Conservation (phyloP, 2,113 vertebrate genomes). For the Pelusios castaneus region DNA sequence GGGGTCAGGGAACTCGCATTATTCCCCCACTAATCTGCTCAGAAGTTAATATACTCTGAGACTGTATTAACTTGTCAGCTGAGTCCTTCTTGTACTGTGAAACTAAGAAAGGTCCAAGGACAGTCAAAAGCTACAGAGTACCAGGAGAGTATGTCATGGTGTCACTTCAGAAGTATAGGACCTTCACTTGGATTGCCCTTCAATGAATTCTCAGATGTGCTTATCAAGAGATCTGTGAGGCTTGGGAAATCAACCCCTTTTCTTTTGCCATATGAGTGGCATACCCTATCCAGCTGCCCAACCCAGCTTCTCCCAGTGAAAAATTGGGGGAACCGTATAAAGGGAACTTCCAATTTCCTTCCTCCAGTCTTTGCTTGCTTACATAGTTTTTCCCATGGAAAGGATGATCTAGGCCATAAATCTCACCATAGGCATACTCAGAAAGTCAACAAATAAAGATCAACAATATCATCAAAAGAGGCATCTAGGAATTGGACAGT, state of each 20-base stretch:
- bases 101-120: background rate
- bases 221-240: background rate
- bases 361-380: constrained; percentile 4
- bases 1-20: background rate
- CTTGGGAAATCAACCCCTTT: background rate
- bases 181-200: fast-evolving
- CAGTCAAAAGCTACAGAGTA: background rate
- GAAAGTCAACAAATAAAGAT: constrained; percentile 58
- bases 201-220: background rate
- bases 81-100: background rate
- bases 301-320: background rate
- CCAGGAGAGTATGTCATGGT: background rate
- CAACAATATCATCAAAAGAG: constrained; percentile 58
- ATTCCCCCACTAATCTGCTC: background rate
- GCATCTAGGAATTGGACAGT: constrained; percentile 56
- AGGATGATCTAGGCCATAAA: background rate
- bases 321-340: background rate
- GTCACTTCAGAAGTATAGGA: background rate
- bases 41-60: background rate
- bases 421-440: constrained; percentile 14
- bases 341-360: constrained; percentile 11
- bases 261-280: background rate
- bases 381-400: background rate
- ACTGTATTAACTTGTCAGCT: background rate
- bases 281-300: background rate